Percentiles rank a stretch among this genome's conserved stretches.
Conservation (phyloP, 2,113 vertebrate species). For the Peromyscus polionotus region DNA sequence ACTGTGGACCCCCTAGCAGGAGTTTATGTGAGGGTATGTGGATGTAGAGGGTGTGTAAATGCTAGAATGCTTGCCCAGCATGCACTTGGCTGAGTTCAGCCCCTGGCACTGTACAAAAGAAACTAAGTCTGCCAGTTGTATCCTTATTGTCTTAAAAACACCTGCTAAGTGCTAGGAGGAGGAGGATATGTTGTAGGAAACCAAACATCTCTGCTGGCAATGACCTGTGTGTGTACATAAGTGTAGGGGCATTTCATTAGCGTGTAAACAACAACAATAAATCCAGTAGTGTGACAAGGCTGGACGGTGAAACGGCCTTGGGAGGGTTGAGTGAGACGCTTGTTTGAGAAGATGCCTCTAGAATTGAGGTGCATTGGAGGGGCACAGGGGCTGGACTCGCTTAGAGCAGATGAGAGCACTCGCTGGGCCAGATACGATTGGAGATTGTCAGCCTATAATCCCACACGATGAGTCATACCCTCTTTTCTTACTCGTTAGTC, state of each 20-base stretch:
- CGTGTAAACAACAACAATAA: neutral
- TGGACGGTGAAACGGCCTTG: neutral
- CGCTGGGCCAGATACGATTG: neutral
- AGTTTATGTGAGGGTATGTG: neutral
- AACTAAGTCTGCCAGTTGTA: neutral
- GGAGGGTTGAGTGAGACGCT: neutral
- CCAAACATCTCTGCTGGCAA: neutral
- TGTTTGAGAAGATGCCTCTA: neutral
- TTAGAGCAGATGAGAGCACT: neutral
- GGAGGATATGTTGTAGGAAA: neutral
- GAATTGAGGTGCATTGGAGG: neutral
- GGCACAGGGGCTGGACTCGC: neutral
- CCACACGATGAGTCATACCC: neutral
- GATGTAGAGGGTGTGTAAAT: neutral
- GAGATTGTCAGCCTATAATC: neutral
- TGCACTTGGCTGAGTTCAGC: neutral
- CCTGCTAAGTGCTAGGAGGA: neutral
- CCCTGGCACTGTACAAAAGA: neutral
- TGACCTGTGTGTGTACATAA: neutral
- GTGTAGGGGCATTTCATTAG: neutral
- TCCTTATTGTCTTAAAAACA: neutral
- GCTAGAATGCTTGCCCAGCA: too few relatives aligned
- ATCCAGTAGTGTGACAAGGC: neutral
- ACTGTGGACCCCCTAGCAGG: neutral
- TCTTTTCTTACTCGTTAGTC: neutral